Evolutionary conservation across 2,888 invertebrate genomes (phyloP).

Genomic region (Philhelius pedissequus): DNA sequence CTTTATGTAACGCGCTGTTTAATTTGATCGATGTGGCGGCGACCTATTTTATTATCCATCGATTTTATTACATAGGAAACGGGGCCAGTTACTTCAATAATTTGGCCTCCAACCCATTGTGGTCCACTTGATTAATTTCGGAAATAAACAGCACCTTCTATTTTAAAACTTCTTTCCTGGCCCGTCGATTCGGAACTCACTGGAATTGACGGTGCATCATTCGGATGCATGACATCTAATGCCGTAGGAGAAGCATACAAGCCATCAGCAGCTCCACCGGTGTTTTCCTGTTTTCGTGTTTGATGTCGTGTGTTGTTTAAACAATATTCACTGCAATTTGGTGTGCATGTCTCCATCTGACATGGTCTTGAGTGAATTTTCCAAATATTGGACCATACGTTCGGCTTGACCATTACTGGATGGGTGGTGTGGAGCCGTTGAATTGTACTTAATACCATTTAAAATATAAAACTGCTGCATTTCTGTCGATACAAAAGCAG

Average conservation of each 20-base stretch:
- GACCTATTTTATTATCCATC: not conserved
- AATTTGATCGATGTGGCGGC: not conserved
- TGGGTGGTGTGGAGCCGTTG: not conserved
- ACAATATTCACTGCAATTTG: not conserved
- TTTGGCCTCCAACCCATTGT: not conserved
- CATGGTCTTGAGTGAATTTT: not conserved
- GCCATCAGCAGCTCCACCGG: not conserved
- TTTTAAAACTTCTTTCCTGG: not conserved
- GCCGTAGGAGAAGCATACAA: not conserved
- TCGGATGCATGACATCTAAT: not conserved
- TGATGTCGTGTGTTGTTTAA: not conserved
- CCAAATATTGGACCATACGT: not conserved
- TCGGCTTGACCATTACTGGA: not conserved
- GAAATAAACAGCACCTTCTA: not conserved
- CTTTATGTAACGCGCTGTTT: not conserved
- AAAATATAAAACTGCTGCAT: not conserved
- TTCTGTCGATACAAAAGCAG: no score
- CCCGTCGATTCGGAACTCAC: not conserved
- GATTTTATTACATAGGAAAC: conserved; percentile 7
- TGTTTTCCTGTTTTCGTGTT: no score
- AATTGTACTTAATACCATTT: not conserved
- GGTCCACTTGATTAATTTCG: not conserved
- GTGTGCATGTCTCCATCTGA: not conserved
- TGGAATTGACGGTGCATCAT: not conserved
- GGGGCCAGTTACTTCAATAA: not conserved